Conservation (phyloP, 2,113 vertebrate species). For the Furnarius figulus region DNA sequence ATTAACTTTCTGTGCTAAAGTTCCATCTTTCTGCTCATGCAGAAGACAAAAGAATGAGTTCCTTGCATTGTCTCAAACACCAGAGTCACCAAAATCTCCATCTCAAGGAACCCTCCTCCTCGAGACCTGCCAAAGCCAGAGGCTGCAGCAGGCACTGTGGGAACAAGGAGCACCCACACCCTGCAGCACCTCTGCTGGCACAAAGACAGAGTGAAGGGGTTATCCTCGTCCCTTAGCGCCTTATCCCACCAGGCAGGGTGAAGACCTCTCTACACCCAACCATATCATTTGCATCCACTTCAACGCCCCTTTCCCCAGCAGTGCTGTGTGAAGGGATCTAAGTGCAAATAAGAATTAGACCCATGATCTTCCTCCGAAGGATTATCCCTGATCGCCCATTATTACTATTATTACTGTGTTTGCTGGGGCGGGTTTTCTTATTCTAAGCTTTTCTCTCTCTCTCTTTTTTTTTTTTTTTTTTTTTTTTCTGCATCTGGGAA, state of each 20-base stretch:
- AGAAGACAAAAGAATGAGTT: background rate
- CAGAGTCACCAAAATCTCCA: background rate
- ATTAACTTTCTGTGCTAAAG: background rate
- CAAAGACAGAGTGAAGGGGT: background rate
- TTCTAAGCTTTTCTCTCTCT: background rate
- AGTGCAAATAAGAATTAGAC: conserved; percentile 35
- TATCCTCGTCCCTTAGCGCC: fast-evolving
- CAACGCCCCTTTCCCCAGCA: background rate
- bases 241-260: background rate
- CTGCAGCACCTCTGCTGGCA: background rate
- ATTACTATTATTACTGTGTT: conserved; percentile 51
- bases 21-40: background rate
- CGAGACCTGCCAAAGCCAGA: background rate
- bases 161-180: fast-evolving
- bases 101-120: background rate
- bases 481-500: conserved; percentile 73
- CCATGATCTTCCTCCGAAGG: background rate
- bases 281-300: background rate
- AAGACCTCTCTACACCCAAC: background rate
- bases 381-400: conserved; percentile 11
- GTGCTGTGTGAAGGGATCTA: background rate
- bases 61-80: background rate
- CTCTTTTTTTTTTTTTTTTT: background rate
- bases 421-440: background rate
- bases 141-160: fast-evolving